phyloP scores from a whole-genome alignment of 2,888 invertebrate species.

The Laothoe populi region DNA sequence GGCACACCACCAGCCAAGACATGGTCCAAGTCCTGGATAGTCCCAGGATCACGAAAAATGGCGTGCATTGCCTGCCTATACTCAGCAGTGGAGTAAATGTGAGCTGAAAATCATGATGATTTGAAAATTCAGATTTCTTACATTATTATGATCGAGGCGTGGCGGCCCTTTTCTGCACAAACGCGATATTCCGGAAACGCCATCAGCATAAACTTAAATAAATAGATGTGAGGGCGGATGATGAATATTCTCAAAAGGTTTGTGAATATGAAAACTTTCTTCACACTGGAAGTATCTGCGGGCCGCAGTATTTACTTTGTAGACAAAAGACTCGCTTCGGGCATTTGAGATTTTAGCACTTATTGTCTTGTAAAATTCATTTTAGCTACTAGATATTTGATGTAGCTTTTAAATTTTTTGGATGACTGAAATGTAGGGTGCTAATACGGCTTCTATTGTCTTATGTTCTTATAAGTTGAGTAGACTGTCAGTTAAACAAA shows the following conservation, averaged over 20 bases:
- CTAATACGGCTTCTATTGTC: neutral
- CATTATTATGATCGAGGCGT: neutral
- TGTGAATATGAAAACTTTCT: constrained; percentile 15
- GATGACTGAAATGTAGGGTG: no score
- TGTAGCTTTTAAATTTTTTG: no score
- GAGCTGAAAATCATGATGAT: neutral
- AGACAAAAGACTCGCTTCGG: constrained; percentile 22
- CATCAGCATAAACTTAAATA: constrained; percentile 37
- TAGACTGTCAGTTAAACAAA: neutral
- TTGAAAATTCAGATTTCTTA: neutral
- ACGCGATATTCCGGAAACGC: constrained; percentile 27
- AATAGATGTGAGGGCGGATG: constrained; percentile 30
- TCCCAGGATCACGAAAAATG: no score
- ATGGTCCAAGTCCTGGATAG: no score
- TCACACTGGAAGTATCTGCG: constrained; percentile 4
- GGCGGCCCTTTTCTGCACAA: constrained; percentile 13
- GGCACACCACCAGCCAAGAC: no score
- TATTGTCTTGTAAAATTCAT: constrained; percentile 11
- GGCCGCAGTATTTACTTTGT: constrained; percentile 18
- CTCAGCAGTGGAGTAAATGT: neutral
- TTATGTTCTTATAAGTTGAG: neutral
- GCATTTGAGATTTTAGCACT: constrained; percentile 18
- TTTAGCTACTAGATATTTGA: neutral
- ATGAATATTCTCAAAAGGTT: constrained; percentile 26
- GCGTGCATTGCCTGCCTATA: no score